Base-by-base conservation (phyloP, 2,888 invertebrate species). In the Tachina fera region DNA sequence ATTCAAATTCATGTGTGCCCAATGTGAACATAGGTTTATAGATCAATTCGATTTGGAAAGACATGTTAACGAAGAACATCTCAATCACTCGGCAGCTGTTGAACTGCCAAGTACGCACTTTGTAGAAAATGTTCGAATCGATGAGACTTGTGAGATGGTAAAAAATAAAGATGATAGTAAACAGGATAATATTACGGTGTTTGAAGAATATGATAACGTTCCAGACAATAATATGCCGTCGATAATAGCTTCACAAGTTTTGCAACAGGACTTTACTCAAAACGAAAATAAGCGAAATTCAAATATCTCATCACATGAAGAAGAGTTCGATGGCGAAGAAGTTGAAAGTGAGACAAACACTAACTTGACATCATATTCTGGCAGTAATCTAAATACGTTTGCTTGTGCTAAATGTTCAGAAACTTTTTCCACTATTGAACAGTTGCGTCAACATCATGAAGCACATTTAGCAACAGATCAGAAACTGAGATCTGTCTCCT, bases 351-450 rank as follows among this genome's bases (percentile, higher is more conserved):
- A 80, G 19, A 45, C 11, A 5, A 9, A n/a, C 9, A 19, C n/a
- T 1, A 49, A 16, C 43, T 51, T 74, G 8, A 10, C 74, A 31
- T 10, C 41, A 43, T 68, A 60, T 53, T 10, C 9, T 16, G 45
- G 8, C 6, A 22, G 22, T 47, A 61, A 39, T 47, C 45, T 68
- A 8, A 75, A 61, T 22, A 68, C 70, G 39, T 84, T 87, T 76
- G 72, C 74, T 14, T 91, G 91, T 77, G 90, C 91, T 5, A 89
- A 89, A 72, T 91, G 91, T 56, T 79, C 88, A 5, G 45, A 85
- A 11, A 88, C 82, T 0, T 90, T 91, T 71, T 79, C 67, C 3
- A 80, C 87, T 45, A 78, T 88, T 4, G 87, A 89, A n/a, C 72
- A 89, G 22, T 87, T 91, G 43, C 86, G 87, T 60, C 53, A 43